phyloP scores from a whole-genome alignment of 2,797 vertebrate genomes.

The Lophura swinhoii region DNA sequence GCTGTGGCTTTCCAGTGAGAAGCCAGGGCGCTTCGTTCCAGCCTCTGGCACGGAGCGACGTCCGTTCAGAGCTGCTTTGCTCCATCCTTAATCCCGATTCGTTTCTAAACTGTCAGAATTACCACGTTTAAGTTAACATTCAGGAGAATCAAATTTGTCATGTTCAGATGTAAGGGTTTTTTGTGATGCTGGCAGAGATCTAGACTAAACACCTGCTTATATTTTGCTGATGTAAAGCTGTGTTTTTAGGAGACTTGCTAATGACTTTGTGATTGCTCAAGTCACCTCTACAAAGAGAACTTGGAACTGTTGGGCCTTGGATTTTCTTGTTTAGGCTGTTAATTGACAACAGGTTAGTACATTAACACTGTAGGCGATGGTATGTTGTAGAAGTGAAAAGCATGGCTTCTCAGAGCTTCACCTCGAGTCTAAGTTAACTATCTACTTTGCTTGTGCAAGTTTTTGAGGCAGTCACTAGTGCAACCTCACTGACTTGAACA shows the following conservation, averaged over 20 bases:
- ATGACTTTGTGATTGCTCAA: neutral
- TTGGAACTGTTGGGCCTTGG: neutral
- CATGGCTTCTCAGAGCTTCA: neutral
- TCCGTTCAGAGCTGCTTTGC: neutral
- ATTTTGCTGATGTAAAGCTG: neutral
- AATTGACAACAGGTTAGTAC: neutral
- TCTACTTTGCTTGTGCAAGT: neutral
- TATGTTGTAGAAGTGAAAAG: neutral
- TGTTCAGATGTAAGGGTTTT: neutral
- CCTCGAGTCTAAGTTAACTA: neutral
- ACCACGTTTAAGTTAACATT: neutral
- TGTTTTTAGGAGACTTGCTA: neutral
- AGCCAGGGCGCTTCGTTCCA: neutral
- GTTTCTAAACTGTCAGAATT: neutral
- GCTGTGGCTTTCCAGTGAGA: accelerated
- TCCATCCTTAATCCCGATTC: neutral
- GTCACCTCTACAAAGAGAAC: neutral
- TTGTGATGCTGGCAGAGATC: neutral
- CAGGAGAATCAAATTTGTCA: neutral
- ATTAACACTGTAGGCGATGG: neutral
- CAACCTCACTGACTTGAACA: neutral
- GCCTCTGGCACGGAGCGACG: neutral
- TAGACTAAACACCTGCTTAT: neutral
- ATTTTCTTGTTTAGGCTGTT: neutral
- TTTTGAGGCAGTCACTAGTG: neutral